Percentiles rank a stretch among this genome's conserved stretches.
Evolutionary conservation across 1,140 invertebrate species (phyloP).

Genomic region (Pachypsylla venusta): DNA sequence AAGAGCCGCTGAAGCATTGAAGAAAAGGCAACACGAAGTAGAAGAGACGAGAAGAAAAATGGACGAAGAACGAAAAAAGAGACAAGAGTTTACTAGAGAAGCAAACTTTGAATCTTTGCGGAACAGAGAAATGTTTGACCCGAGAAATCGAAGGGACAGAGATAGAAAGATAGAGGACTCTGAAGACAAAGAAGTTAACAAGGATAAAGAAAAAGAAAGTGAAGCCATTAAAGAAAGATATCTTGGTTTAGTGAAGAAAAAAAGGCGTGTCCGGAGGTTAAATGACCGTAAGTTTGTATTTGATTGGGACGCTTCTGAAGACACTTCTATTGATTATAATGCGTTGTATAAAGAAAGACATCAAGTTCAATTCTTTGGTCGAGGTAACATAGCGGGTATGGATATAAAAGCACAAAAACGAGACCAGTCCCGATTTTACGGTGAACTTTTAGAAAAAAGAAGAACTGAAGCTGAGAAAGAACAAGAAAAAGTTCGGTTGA

Average conservation of each 20-base stretch:
- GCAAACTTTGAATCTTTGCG: slow-evolving; percentile 32
- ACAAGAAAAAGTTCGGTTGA: slow-evolving; percentile 86
- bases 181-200: slow-evolving; percentile 41
- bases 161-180: slow-evolving; percentile 29
- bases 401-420: slow-evolving; percentile 95
- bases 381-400: slow-evolving; percentile 95
- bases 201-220: slow-evolving; percentile 80
- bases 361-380: slow-evolving; percentile 91
- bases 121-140: slow-evolving; percentile 15
- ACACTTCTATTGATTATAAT: slow-evolving; percentile 97
- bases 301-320: slow-evolving; percentile 98
- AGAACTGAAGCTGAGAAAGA: slow-evolving; percentile 94
- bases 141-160: slow-evolving; percentile 18
- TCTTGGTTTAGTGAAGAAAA: slow-evolving; percentile 87
- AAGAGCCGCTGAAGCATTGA: slow-evolving; percentile 71
- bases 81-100: slow-evolving; percentile 40
- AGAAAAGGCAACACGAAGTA: slow-evolving; percentile 74
- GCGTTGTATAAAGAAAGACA: slow-evolving; percentile 90
- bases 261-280: slow-evolving; percentile 72
- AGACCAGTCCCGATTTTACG: slow-evolving; percentile 96
- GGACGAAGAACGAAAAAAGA: slow-evolving; percentile 53
- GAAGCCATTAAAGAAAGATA: slow-evolving; percentile 91
- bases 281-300: slow-evolving; percentile 99
- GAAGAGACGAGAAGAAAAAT: slow-evolving; percentile 45
- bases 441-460: slow-evolving; percentile 84